phyloP scores from a whole-genome alignment of 2,797 vertebrate species.

The Hapalemur alaotrensis region DNA sequence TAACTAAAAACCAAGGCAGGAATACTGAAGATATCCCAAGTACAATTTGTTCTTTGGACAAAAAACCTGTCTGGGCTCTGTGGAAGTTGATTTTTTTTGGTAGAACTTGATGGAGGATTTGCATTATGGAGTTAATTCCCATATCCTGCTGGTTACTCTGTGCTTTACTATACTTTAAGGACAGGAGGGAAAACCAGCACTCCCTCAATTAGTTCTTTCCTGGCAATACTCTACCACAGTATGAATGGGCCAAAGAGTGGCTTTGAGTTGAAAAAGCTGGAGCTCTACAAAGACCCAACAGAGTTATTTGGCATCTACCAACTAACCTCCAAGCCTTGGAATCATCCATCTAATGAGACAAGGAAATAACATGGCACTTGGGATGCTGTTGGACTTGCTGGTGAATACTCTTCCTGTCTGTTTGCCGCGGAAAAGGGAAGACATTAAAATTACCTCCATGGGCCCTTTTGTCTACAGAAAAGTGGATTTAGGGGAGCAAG shows the following conservation, averaged over 20 bases:
- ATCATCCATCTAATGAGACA: neutral
- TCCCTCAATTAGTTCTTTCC: slow-evolving; percentile 52
- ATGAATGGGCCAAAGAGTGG: slow-evolving; percentile 70
- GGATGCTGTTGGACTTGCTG: neutral
- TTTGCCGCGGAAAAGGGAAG: neutral
- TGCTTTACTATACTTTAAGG: slow-evolving; percentile 41
- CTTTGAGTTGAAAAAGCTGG: slow-evolving; percentile 50
- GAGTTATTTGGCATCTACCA: neutral
- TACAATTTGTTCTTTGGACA: neutral
- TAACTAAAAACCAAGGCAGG: neutral
- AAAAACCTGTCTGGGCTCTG: neutral
- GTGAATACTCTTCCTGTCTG: neutral
- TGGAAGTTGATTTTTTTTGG: slow-evolving; percentile 31
- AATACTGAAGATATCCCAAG: neutral
- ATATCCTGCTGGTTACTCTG: neutral
- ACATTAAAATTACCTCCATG: neutral
- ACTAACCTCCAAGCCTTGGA: neutral
- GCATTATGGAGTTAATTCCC: neutral
- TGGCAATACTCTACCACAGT: slow-evolving; percentile 44
- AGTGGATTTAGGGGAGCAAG: neutral
- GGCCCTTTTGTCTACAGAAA: neutral
- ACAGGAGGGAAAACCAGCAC: slow-evolving; percentile 13
- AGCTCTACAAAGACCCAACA: neutral
- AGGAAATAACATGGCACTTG: neutral
- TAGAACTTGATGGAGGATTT: slow-evolving; percentile 40